These are phyloP conservation scores for Drosophila mimica DNA, from an alignment of 2,888 invertebrate genomes.

Conservation along the genomic window DNA sequence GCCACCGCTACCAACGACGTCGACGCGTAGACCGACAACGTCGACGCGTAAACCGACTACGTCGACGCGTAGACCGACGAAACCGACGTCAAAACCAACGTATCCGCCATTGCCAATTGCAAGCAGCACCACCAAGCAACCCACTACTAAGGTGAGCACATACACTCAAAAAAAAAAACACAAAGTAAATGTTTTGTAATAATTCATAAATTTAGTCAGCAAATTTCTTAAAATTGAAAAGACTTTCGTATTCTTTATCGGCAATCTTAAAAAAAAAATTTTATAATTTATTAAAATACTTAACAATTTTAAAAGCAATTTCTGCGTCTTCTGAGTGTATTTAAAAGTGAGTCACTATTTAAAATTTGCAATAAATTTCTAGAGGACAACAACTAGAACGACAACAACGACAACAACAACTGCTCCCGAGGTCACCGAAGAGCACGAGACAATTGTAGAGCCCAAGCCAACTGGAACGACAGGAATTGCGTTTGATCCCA, in stretches of 20 bases:
- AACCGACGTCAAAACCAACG: conserved; percentile 75
- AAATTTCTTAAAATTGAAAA: background rate
- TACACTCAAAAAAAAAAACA: background rate
- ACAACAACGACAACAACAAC: conserved; percentile 60
- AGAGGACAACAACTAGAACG: conserved; percentile 69
- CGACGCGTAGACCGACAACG: conserved; percentile 77
- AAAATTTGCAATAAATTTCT: background rate
- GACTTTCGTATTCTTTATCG: background rate
- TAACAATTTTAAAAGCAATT: background rate
- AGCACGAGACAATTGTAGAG: conserved; percentile 44
- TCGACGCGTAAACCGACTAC: conserved; percentile 62
- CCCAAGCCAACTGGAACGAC: conserved; percentile 27
- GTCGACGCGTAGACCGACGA: conserved; percentile 72
- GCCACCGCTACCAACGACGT: conserved; percentile 61
- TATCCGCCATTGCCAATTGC: conserved; percentile 67
- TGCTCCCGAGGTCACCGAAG: conserved; percentile 59
- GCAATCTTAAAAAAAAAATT: background rate
- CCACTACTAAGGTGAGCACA: conserved; percentile 67
- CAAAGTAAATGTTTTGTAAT: background rate
- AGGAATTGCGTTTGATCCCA: conserved; percentile 69
- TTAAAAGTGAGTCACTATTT: background rate
- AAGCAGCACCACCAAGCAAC: conserved; percentile 56
- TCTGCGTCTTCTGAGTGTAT: background rate
- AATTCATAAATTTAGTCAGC: background rate
- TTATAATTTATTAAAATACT: background rate